Base-by-base conservation (phyloP, 2,888 invertebrate genomes). In the Phytoseiulus persimilis region DNA sequence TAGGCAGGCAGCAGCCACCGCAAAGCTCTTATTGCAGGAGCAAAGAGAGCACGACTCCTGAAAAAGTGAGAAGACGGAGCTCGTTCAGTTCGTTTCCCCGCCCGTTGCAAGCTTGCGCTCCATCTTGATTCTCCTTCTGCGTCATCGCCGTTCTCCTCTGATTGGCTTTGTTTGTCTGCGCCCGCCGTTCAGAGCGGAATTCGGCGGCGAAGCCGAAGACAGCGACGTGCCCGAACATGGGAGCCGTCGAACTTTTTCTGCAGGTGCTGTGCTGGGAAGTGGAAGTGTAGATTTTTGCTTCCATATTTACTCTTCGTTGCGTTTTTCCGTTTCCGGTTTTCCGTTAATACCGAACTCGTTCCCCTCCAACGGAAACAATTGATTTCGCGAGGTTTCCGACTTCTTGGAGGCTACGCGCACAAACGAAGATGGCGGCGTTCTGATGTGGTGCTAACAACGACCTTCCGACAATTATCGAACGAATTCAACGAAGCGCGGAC, bases 121-220 rank as follows among this genome's bases (percentile, higher is more conserved):
- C 65, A 65, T 65, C 65, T 65, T 65, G 23, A 65, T 28, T 23
- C 14, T 65, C 28, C 65, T 65, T 65, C 65, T 14, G 65, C 65
- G 65, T 65, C 65, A 65, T 65, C 65, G 65, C 65, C 65, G 65
- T 65, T 65, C 65, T 28, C 65, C 65, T 14, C 18, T 65, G 65
- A 65, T 65, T 65, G 65, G 65, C 65, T 65, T 65, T 65, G 65
- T 65, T 65, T 65, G 65, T 65, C 65, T 65, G 65, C 65, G 65
- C 65, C 14, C 2, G 1, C 65, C 65, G 65, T 23, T 6, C 65
- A 18, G 28, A 14, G 65, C 2, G 11, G 28, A 18, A 3, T 3
- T 6, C 65, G 23, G 18, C 18, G 65, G 11, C 65, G 65, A 65
- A 65, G 2, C 5, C 28, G 18, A 23, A 14, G 65, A 65, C 65